Base-by-base conservation (phyloP, 2,888 invertebrate species). In the Spodoptera picta region DNA sequence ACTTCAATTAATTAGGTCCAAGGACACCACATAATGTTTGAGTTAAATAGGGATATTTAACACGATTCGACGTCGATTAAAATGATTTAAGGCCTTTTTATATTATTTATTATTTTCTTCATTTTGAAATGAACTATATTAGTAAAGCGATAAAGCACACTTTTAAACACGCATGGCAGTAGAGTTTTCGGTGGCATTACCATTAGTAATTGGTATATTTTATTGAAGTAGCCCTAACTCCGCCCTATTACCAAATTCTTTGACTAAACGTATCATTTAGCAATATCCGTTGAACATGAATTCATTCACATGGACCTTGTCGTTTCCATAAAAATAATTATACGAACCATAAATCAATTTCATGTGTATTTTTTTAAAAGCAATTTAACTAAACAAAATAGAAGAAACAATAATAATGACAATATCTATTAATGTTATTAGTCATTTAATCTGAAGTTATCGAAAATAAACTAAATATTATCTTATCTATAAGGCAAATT, bases 241-340 rank as follows among this genome's bases (percentile, higher is more conserved):
- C 55, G 59, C 59, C 56, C 59, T 3, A 68, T 69, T 68, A 77
- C 69, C 76, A 60, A 80, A 78, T 70, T 76, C 69, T 77, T 46
- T 31, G 59, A 46, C 50, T 52, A 60, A 60, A 48, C 53, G 43
- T 63, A 65, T 11, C 45, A 62, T 81, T 77, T 73, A 59, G 80
- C 71, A 83, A 81, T 74, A 82, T 82, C 79, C 79, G 79, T 73
- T 77, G 71, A 72, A 77, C 72, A 61, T 64, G 62, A 75, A 78
- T 74, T 65, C 61, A 83, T 76, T 81, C 75, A 73, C 72, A 67
- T 52, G 73, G 68, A 73, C 71, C 78, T 75, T 70, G 73, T 63
- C 45, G 68, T 60, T 57, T 69, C 54, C 50, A 71, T 60, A 54
- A 55, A 36, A 9, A 36, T 36, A 36, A 7, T 5, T 36, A 36